Percentiles rank a stretch among this genome's conserved stretches.
Evolutionary conservation across 30 jellyfish, hydroid and myxozoan genomes (phyloP).

Genomic region (Aurelia aurita): DNA sequence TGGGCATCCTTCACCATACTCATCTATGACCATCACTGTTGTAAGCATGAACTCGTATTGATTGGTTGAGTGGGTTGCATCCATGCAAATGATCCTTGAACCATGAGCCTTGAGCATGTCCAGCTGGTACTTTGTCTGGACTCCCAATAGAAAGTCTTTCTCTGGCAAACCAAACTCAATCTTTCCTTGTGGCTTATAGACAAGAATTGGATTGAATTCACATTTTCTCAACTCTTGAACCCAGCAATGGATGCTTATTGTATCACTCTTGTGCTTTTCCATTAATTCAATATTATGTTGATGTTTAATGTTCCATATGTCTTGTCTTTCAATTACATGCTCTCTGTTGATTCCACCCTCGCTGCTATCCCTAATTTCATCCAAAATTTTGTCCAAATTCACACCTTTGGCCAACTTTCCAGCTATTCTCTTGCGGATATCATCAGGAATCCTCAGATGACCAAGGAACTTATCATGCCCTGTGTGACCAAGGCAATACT

Average conservation of each 20-base stretch:
- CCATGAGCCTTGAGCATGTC: slow-evolving; percentile 47
- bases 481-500: neutral
- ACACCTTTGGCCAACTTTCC: neutral
- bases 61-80: slow-evolving; percentile 39
- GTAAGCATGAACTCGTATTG: slow-evolving; percentile 34
- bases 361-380: too few species aligned
- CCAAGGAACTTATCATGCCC: neutral
- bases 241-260: neutral
- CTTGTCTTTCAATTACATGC: too few species aligned
- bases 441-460: neutral
- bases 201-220: slow-evolving; percentile 46
- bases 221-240: slow-evolving; percentile 30
- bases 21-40: slow-evolving; percentile 56
- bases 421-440: neutral
- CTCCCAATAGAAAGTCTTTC: slow-evolving; percentile 17
- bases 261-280: neutral
- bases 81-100: slow-evolving; percentile 36
- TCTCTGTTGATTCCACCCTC: too few species aligned
- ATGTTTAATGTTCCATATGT: neutral
- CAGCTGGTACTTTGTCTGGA: slow-evolving; percentile 61
- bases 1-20: slow-evolving; percentile 56
- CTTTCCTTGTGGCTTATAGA: slow-evolving; percentile 18
- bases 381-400: neutral
- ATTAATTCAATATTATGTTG: neutral
- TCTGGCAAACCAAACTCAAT: neutral